Evolutionary conservation across 2,113 vertebrate genomes (phyloP).

Genomic region (Callionymus lyra): DNA sequence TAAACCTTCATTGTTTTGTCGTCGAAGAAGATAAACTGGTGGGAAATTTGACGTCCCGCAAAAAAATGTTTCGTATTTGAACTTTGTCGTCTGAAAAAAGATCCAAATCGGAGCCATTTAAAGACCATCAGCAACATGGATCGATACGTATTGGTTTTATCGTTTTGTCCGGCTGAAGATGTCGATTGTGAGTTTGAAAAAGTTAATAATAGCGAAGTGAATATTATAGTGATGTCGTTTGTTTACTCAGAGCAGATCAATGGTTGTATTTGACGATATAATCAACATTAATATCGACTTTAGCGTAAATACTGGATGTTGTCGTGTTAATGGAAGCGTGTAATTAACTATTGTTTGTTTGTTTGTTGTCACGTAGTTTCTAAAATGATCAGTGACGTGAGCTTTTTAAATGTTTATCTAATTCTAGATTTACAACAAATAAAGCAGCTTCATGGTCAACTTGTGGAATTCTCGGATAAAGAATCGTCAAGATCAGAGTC

Average conservation of each 20-base stretch:
- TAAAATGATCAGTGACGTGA: too few relatives aligned
- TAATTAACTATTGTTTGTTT: too few relatives aligned
- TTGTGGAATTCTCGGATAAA: slow-evolving; percentile 25
- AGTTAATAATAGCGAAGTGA: neutral
- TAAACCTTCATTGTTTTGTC: too few relatives aligned
- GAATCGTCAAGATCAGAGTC: slow-evolving; percentile 17
- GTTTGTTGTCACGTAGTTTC: too few relatives aligned
- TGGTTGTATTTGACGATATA: too few relatives aligned
- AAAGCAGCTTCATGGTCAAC: slow-evolving; percentile 29
- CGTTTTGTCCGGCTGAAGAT: slow-evolving; percentile 22
- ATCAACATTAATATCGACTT: neutral
- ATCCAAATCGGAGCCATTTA: too few relatives aligned
- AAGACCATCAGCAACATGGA: slow-evolving; percentile 31
- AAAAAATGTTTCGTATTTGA: neutral
- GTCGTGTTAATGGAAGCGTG: too few relatives aligned
- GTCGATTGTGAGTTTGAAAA: slow-evolving; percentile 34
- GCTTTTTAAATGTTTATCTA: too few relatives aligned
- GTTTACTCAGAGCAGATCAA: too few relatives aligned
- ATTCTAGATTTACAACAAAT: slow-evolving; percentile 39
- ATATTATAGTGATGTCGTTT: neutral
- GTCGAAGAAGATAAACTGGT: slow-evolving; percentile 27
- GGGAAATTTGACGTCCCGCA: slow-evolving; percentile 52
- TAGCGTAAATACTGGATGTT: neutral
- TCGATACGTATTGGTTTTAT: slow-evolving; percentile 42
- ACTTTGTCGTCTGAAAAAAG: neutral